Conservation (phyloP, 2,797 vertebrate genomes). For the Hoplostethus atlanticus region DNA sequence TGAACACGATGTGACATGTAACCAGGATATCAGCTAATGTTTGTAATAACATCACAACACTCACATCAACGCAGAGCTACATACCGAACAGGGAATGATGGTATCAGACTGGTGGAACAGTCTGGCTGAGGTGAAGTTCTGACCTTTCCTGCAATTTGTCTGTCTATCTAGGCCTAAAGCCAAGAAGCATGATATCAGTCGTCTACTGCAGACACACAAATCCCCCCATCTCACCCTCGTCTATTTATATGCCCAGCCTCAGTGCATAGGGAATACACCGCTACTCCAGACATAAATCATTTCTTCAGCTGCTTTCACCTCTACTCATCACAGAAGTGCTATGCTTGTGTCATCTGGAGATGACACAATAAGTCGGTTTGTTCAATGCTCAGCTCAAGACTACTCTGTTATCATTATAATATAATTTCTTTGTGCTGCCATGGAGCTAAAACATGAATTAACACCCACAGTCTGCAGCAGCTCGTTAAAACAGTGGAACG, state of each 20-base stretch:
- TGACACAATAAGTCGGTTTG: background rate
- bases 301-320: background rate
- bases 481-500: background rate
- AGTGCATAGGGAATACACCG: slow-evolving; percentile 10
- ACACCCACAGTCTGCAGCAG: background rate
- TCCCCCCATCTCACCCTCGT: slow-evolving; percentile 36
- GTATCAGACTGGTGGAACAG: background rate
- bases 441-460: background rate
- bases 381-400: background rate
- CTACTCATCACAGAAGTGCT: background rate
- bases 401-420: background rate
- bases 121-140: slow-evolving; percentile 29
- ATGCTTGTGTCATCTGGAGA: too few relatives aligned
- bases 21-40: background rate
- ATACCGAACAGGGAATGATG: background rate
- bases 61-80: background rate
- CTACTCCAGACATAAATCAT: background rate
- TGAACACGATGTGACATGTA: background rate
- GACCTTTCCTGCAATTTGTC: slow-evolving; percentile 65
- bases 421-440: background rate
- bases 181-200: slow-evolving; percentile 32
- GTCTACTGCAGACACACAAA: slow-evolving; percentile 43
- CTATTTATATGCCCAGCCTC: slow-evolving; percentile 59
- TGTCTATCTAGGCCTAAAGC: slow-evolving; percentile 63
- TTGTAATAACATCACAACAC: background rate